Conservation (phyloP, 1,140 invertebrate species). For the Dolichoris vasculosae region DNA sequence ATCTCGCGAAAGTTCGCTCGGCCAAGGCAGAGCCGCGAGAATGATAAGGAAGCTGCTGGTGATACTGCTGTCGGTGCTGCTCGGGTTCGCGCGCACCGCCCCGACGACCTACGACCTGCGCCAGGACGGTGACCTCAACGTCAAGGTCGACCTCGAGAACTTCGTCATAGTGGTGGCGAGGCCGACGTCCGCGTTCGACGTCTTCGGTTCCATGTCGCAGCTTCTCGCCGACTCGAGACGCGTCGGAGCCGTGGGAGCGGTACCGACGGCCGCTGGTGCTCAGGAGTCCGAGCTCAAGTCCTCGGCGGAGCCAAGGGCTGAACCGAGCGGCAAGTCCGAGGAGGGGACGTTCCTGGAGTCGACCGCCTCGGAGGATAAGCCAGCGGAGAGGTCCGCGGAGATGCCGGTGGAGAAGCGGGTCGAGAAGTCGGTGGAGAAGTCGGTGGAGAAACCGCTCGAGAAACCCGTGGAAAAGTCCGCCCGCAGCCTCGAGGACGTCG, state of each 20-base stretch:
- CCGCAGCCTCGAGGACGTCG: no score
- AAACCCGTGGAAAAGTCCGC: no score
- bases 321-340: neutral
- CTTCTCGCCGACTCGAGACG: slow-evolving; percentile 5
- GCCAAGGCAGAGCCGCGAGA: neutral
- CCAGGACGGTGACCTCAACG: slow-evolving; percentile 71
- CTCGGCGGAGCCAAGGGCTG: neutral
- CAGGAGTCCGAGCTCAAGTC: neutral
- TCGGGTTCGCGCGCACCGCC: slow-evolving; percentile 46
- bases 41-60: slow-evolving; percentile 32
- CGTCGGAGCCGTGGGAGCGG: no score
- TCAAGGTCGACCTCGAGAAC: slow-evolving; percentile 71
- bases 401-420: no score
- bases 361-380: neutral
- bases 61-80: slow-evolving; percentile 27
- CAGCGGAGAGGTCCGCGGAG: neutral
- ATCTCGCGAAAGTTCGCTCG: neutral
- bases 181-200: slow-evolving; percentile 8
- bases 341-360: neutral
- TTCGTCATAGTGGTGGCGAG: slow-evolving; percentile 66
- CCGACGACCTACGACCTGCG: slow-evolving; percentile 69
- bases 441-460: slow-evolving; percentile 15
- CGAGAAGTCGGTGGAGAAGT: slow-evolving; percentile 11
- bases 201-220: slow-evolving; percentile 35
- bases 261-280: no score